phyloP scores from a whole-genome alignment of 2,797 vertebrate species.

The Eptatretus atami region DNA sequence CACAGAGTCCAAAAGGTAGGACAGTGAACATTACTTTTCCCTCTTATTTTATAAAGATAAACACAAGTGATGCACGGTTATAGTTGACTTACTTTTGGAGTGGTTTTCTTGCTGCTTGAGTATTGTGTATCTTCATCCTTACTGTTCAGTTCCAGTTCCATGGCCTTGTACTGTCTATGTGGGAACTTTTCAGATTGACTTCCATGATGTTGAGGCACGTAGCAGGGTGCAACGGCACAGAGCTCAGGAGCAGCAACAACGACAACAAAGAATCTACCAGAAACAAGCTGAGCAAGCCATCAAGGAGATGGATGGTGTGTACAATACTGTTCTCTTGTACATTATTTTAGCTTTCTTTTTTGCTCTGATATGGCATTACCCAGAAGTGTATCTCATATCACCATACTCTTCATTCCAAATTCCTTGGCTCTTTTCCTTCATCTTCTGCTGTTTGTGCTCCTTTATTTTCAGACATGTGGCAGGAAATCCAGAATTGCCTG shows the following conservation, averaged over 20 bases:
- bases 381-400: not conserved
- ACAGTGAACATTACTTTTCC: not conserved
- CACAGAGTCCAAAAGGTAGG: slow-evolving; percentile 55
- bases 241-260: slow-evolving; percentile 35
- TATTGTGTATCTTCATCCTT: too few relatives aligned
- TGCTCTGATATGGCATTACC: not conserved
- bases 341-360: not conserved
- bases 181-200: slow-evolving; percentile 34
- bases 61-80: too few relatives aligned
- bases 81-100: too few relatives aligned
- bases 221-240: slow-evolving; percentile 33
- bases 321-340: not conserved
- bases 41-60: too few relatives aligned
- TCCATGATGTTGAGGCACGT: slow-evolving; percentile 34
- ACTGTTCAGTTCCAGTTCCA: too few relatives aligned
- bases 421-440: not conserved
- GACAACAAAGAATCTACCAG: slow-evolving; percentile 31
- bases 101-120: too few relatives aligned
- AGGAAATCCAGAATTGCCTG: slow-evolving; percentile 26
- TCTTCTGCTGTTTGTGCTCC: not conserved
- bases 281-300: slow-evolving; percentile 29
- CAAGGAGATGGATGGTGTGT: slow-evolving; percentile 43
- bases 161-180: too few relatives aligned
- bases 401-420: not conserved
- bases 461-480: slow-evolving; percentile 21